Conservation (phyloP, 2,888 invertebrate species). For the Malacosoma neustria region DNA sequence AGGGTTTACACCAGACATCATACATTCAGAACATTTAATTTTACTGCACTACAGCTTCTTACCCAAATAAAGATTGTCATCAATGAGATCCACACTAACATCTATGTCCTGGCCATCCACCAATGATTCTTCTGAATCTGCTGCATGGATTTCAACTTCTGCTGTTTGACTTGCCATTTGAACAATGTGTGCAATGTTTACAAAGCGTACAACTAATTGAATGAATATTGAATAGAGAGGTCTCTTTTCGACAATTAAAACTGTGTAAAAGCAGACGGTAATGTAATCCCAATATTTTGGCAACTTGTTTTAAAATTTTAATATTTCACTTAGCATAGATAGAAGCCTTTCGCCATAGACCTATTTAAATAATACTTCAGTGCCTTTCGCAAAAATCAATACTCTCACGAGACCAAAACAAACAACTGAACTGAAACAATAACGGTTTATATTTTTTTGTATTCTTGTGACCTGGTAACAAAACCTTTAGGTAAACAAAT, state of each 20-base stretch:
- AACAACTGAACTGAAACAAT: too few relatives aligned
- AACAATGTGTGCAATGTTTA: neutral
- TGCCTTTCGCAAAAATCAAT: neutral
- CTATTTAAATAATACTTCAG: neutral
- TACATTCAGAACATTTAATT: too few relatives aligned
- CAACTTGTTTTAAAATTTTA: neutral
- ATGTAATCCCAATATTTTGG: neutral
- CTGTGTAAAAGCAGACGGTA: neutral
- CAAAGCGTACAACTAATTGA: neutral
- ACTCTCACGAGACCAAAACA: neutral
- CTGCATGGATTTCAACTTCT: slow-evolving; percentile 48
- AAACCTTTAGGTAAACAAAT: too few relatives aligned
- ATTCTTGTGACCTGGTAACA: too few relatives aligned
- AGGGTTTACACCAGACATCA: too few relatives aligned
- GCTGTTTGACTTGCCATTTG: slow-evolving; percentile 51
- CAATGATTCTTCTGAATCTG: slow-evolving; percentile 26
- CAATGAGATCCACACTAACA: slow-evolving; percentile 56
- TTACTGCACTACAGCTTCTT: too few relatives aligned
- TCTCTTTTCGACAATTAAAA: neutral
- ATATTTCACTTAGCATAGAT: neutral
- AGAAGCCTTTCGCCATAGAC: neutral
- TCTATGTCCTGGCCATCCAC: slow-evolving; percentile 36
- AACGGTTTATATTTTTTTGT: too few relatives aligned
- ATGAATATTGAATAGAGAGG: neutral
- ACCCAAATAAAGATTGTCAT: slow-evolving; percentile 56